Evolutionary conservation across 2,797 vertebrate genomes (phyloP).

Genomic region (Naso thynnoides): DNA sequence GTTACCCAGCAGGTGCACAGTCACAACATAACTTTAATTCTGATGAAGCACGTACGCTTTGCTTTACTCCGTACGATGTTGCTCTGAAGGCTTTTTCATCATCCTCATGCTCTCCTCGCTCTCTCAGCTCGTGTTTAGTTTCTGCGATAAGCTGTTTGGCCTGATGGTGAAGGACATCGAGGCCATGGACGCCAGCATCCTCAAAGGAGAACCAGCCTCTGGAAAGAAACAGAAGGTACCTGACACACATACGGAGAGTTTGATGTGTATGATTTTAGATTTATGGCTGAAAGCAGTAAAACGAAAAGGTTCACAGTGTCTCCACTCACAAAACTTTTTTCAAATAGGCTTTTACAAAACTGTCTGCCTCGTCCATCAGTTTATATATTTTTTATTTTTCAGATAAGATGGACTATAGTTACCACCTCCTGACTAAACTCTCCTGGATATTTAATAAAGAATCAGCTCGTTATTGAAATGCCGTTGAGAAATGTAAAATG

Average conservation of each 20-base stretch:
- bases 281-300: not conserved
- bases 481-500: not conserved
- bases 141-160: constrained; percentile 96
- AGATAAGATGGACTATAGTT: not conserved
- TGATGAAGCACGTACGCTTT: not conserved
- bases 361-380: fast-evolving
- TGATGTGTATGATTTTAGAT: not conserved
- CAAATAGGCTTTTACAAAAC: not conserved
- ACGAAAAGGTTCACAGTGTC: not conserved
- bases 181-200: constrained; percentile 96
- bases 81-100: not conserved
- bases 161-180: constrained; percentile 94
- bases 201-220: constrained; percentile 89
- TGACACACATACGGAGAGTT: not conserved
- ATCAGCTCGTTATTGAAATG: not conserved
- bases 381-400: not conserved
- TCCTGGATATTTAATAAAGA: not conserved
- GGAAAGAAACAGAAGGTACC: constrained; percentile 94
- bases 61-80: not conserved
- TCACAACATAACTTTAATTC: not conserved
- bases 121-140: constrained; percentile 93
- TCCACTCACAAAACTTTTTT: not conserved
- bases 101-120: not conserved
- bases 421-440: constrained; percentile 10
- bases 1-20: constrained; percentile 93